Evolutionary conservation across 2,797 vertebrate species (phyloP).

Genomic region (Gorsachius magnificus): DNA sequence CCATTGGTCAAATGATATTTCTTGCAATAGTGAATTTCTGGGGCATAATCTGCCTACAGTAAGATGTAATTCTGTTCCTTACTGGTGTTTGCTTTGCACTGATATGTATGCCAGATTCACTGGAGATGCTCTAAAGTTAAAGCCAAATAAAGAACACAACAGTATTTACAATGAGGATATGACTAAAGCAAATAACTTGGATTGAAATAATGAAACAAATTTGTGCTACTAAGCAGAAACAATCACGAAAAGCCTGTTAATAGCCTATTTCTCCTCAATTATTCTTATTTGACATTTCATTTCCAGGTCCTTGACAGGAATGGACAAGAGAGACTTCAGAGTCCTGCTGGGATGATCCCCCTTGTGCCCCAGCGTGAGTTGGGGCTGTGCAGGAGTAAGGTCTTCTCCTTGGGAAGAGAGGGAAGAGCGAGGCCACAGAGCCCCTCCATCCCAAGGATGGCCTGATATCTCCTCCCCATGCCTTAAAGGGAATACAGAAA

Average conservation of each 20-base stretch:
- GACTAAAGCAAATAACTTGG: neutral
- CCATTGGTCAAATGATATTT: neutral
- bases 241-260: neutral
- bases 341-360: accelerated
- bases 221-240: neutral
- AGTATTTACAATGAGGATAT: neutral
- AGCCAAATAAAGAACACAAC: neutral
- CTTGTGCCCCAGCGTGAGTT: neutral
- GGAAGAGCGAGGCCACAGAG: neutral
- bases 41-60: neutral
- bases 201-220: neutral
- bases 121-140: neutral
- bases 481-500: neutral
- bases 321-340: neutral
- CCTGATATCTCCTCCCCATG: neutral
- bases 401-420: neutral
- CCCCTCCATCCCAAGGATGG: neutral
- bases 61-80: neutral
- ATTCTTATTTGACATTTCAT: neutral
- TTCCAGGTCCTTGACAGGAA: neutral
- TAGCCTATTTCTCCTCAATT: neutral
- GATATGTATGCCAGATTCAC: neutral
- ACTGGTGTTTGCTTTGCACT: neutral
- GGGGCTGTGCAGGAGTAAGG: neutral
- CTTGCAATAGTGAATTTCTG: neutral